Percentiles rank a stretch among this genome's conserved stretches.
These are phyloP conservation scores for Coracopsis vasa DNA, from an alignment of 2,113 vertebrate genomes.

Conservation along the genomic window DNA sequence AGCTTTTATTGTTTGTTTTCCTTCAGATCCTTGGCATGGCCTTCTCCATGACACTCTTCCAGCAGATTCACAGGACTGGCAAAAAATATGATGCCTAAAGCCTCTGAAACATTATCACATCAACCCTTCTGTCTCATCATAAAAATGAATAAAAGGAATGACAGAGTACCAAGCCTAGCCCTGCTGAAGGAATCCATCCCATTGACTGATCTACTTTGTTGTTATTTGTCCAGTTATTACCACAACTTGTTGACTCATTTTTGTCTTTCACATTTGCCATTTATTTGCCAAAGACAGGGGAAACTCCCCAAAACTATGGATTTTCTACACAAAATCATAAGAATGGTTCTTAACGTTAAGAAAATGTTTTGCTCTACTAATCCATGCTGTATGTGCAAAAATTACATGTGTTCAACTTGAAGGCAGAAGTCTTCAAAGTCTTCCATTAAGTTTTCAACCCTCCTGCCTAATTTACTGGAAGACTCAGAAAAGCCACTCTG, in stretches of 20 bases:
- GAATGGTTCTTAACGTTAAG: constrained; percentile 74
- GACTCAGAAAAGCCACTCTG: constrained; percentile 62
- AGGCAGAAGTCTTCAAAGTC: constrained; percentile 47
- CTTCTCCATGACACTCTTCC: constrained; percentile 98
- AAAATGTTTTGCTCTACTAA: constrained; percentile 57
- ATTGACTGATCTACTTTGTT: background rate
- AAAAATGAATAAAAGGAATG: background rate
- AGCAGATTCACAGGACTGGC: constrained; percentile 96
- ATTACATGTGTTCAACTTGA: background rate
- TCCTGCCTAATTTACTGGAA: background rate
- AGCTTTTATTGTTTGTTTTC: background rate
- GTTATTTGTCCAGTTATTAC: constrained; percentile 41
- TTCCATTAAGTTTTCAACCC: constrained; percentile 36
- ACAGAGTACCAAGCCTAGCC: constrained; percentile 16
- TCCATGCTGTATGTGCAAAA: constrained; percentile 23
- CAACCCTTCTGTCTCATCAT: constrained; percentile 39
- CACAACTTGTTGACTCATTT: constrained; percentile 70
- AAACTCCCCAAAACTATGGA: constrained; percentile 33
- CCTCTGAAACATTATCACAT: constrained; percentile 21
- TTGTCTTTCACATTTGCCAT: constrained; percentile 67
- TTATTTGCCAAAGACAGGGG: constrained; percentile 89
- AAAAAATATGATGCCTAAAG: constrained; percentile 97
- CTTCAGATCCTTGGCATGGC: constrained; percentile 97
- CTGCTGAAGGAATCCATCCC: constrained; percentile 42
- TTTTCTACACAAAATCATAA: constrained; percentile 51